These are phyloP conservation scores for Callimorpha dominula DNA, from an alignment of 2,888 invertebrate genomes.

Conservation along the genomic window DNA sequence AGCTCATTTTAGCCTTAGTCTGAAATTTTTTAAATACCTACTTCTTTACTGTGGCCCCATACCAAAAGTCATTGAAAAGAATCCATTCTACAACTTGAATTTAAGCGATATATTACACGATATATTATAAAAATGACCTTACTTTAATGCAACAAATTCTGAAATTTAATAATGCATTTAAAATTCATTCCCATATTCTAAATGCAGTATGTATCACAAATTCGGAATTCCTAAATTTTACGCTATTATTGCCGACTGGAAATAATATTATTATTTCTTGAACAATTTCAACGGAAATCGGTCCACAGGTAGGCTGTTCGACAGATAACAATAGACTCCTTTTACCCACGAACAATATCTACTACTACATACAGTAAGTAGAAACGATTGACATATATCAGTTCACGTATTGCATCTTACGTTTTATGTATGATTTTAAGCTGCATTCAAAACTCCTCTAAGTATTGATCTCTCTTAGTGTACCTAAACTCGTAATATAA, in stretches of 20 bases:
- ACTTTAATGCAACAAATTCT: no score
- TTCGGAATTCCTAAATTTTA: neutral
- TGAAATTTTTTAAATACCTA: no score
- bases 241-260: neutral
- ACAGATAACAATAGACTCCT: slow-evolving; percentile 6
- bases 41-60: no score
- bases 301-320: slow-evolving; percentile 7
- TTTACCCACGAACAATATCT: neutral
- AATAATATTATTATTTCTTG: slow-evolving; percentile 8
- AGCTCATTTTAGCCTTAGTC: no score
- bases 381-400: neutral
- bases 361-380: neutral
- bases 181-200: no score
- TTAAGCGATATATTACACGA: no score
- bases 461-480: neutral
- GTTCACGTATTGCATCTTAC: neutral
- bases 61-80: no score
- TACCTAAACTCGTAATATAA: neutral
- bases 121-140: no score
- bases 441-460: neutral
- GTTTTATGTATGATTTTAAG: neutral
- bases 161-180: no score
- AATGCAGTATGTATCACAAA: no score
- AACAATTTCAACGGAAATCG: slow-evolving; percentile 14
- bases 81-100: no score